Conservation (phyloP, 1,140 invertebrate genomes). For the Heliconius hewitsoni region DNA sequence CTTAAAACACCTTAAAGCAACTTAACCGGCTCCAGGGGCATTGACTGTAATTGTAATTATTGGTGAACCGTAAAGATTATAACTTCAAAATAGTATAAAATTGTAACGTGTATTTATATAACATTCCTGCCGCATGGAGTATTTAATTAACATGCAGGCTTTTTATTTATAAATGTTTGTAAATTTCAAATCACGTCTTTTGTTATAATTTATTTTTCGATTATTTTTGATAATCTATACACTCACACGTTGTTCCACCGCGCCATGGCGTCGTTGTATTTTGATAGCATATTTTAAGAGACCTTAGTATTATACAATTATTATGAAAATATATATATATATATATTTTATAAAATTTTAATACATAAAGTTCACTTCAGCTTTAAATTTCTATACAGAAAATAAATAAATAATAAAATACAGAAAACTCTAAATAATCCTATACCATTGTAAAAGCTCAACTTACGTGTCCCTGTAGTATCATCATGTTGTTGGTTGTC, state of each 20-base stretch:
- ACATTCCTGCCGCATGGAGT: neutral
- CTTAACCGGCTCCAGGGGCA: constrained; percentile 11
- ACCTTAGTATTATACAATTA: too few species aligned
- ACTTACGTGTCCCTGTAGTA: constrained; percentile 83
- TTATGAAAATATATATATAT: too few species aligned
- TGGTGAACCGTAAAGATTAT: neutral
- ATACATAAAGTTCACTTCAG: neutral
- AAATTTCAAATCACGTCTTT: too few species aligned
- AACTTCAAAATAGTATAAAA: neutral
- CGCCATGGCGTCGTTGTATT: too few species aligned
- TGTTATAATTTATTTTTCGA: too few species aligned
- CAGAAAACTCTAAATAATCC: too few species aligned
- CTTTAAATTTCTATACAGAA: neutral
- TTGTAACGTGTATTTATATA: neutral
- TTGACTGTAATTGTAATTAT: constrained; percentile 23
- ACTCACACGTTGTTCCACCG: too few species aligned
- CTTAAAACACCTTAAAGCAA: neutral
- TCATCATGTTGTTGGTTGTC: constrained; percentile 73
- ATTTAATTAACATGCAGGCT: neutral
- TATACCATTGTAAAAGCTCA: neutral
- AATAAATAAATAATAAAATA: neutral
- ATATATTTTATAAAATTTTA: neutral
- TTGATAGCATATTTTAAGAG: too few species aligned
- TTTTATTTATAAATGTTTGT: neutral
- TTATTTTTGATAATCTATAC: too few species aligned